A percentile compares a stretch with the other conserved stretches of the same genome.
phyloP scores from a whole-genome alignment of 1,140 invertebrate species.

The Pissodes strobi region DNA sequence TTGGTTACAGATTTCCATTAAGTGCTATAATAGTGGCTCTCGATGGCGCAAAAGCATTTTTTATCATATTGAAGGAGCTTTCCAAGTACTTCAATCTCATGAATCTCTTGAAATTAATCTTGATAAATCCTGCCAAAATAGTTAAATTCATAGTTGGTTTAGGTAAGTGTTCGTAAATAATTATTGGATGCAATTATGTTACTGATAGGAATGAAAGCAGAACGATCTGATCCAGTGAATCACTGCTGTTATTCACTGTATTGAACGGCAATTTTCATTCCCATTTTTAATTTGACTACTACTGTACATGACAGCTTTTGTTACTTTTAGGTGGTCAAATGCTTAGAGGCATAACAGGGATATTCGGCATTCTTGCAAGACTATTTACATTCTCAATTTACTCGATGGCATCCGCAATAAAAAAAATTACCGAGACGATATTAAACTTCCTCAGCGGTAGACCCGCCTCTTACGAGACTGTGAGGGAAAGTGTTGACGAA shows the following conservation, averaged over 20 bases:
- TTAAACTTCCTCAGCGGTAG: neutral
- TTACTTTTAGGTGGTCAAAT: neutral
- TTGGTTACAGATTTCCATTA: neutral
- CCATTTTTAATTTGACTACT: too few relatives aligned
- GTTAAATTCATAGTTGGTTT: slow-evolving; percentile 1
- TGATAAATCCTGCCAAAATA: neutral
- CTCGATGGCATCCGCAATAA: neutral
- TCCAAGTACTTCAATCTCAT: neutral
- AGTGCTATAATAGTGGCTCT: neutral
- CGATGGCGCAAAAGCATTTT: slow-evolving; percentile 1
- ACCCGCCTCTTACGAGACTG: neutral
- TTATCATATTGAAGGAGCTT: neutral
- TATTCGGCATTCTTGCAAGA: neutral
- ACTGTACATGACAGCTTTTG: too few relatives aligned
- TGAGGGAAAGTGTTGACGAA: neutral
- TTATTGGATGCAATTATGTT: too few relatives aligned
- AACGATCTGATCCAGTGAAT: too few relatives aligned
- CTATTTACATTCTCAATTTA: neutral
- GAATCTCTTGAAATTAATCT: neutral
- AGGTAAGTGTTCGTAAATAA: neutral
- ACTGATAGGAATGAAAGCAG: too few relatives aligned
- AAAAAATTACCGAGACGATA: neutral
- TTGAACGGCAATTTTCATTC: too few relatives aligned
- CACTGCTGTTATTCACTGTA: too few relatives aligned
- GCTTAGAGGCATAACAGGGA: neutral